Evolutionary conservation across 2,888 invertebrate species (phyloP).

Genomic region (Keiferia lycopersicella): DNA sequence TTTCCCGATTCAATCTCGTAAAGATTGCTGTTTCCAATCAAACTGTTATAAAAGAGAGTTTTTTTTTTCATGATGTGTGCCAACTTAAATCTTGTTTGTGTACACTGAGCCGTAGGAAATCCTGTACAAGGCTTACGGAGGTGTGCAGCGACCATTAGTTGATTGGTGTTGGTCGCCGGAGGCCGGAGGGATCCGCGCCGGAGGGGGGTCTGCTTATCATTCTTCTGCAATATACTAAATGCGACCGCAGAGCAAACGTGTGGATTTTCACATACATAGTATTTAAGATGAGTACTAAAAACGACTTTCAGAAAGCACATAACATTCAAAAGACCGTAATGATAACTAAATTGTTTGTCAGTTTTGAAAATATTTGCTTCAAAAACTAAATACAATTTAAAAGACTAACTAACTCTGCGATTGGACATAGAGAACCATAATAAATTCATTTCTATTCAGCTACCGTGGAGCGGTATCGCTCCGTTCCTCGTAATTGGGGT

Average conservation of each 20-base stretch:
- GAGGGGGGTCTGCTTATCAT: background rate
- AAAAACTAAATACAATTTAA: background rate
- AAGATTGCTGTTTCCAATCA: no score
- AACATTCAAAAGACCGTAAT: background rate
- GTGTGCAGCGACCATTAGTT: slow-evolving; percentile 3
- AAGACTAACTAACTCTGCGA: background rate
- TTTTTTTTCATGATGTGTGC: no score
- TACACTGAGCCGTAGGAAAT: no score
- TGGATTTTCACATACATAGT: background rate
- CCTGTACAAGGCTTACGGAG: background rate
- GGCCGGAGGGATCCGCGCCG: background rate
- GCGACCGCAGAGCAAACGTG: background rate
- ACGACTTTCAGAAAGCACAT: background rate
- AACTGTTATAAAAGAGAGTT: no score
- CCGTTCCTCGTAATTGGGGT: slow-evolving; percentile 1
- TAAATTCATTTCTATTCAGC: background rate
- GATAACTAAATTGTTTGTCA: background rate
- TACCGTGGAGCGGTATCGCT: background rate
- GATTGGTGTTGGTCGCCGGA: background rate
- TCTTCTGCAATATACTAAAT: background rate
- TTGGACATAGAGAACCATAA: background rate
- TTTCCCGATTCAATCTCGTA: no score
- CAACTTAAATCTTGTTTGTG: no score
- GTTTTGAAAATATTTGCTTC: background rate
- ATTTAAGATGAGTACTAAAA: background rate